These are phyloP conservation scores for Coelopa pilipes DNA, from an alignment of 2,888 invertebrate species.

Conservation along the genomic window DNA sequence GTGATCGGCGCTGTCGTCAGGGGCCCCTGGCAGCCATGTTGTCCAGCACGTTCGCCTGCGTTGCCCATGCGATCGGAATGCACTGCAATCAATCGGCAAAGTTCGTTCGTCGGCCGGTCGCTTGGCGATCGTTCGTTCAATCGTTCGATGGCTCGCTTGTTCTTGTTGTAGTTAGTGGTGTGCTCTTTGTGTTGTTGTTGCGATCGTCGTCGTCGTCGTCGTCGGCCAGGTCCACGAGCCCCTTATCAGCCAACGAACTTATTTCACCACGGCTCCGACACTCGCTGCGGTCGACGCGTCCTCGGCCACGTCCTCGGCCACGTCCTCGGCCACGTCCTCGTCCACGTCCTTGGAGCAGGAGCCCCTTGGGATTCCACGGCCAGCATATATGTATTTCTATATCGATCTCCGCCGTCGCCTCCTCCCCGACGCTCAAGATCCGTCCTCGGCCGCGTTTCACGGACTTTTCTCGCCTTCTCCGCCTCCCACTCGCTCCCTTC, in stretches of 20 bases:
- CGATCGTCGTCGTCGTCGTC: not conserved
- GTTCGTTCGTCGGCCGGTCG: not conserved
- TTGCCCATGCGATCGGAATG: not conserved
- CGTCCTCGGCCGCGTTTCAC: not conserved
- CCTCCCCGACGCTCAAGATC: too few relatives aligned
- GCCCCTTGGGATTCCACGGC: too few relatives aligned
- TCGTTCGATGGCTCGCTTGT: not conserved
- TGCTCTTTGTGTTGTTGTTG: not conserved
- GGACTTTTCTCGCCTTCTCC: not conserved
- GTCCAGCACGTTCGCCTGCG: constrained; percentile 27
- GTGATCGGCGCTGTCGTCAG: too few relatives aligned
- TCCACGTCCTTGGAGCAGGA: too few relatives aligned
- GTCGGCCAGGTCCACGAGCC: too few relatives aligned
- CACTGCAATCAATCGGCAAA: not conserved
- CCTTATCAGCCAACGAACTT: constrained; percentile 26
- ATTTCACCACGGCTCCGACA: too few relatives aligned
- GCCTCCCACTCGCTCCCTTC: not conserved
- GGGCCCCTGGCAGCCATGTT: constrained; percentile 13
- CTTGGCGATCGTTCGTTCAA: too few relatives aligned
- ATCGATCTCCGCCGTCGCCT: too few relatives aligned
- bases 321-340: too few relatives aligned
- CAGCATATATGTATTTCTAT: too few relatives aligned
- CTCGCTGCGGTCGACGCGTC: too few relatives aligned
- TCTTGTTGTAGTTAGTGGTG: not conserved
- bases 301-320: too few relatives aligned